Evolutionary conservation across 2,113 vertebrate species (phyloP), one percentile per base, ranked within the genome.

Genomic region (Bos indicus): DNA sequence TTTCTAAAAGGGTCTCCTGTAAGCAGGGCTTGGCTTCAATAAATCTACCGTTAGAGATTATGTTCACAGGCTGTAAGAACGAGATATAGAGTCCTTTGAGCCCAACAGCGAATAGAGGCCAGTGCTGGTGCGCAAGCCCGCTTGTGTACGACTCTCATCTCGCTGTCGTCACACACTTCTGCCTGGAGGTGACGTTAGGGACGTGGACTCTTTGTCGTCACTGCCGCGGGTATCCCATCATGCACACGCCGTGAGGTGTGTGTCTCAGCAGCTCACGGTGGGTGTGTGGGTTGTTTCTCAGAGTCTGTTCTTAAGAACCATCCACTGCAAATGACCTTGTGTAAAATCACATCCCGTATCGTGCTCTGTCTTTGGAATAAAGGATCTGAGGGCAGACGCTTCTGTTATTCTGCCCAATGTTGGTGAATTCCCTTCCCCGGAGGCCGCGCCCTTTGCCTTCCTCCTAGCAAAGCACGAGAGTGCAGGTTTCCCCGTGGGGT

Each of bases 161-260:
- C 7, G 17, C 71, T 6, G 26, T 62, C 26, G 1, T 12, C 56
- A 13, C 0, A 5, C 1, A 2, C 30, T 2, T 40, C 3, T 33
- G 36, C 46, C 56, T 2, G n/a, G 48, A 52, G n/a, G 46, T 5
- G 71, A 13, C 67, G 0, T 1, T 0, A 28, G 67, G 46, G 6
- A 16, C 43, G 0, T 0, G 26, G 59, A 6, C 83, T 12, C 3
- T 8, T 33, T 48, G 25, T 77, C 28, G 3, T 19, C 67, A 3
- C 9, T 0, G 10, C 56, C 6, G 11, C 0, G 25, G 23, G 54
- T 8, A 0, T 26, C 26, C 67, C 12, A 0, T 12, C 1, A 10
- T 5, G 60, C 36, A 10, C 16, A 30, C 1, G 7, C 14, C n/a
- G 1, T n/a, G 1, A 1, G 1, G 59, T 1, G 10, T 1, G 1